Evolutionary conservation across 2,888 invertebrate species (phyloP), one percentile per base, ranked within the genome.

Genomic region (Lasioglossum pauxillum): DNA sequence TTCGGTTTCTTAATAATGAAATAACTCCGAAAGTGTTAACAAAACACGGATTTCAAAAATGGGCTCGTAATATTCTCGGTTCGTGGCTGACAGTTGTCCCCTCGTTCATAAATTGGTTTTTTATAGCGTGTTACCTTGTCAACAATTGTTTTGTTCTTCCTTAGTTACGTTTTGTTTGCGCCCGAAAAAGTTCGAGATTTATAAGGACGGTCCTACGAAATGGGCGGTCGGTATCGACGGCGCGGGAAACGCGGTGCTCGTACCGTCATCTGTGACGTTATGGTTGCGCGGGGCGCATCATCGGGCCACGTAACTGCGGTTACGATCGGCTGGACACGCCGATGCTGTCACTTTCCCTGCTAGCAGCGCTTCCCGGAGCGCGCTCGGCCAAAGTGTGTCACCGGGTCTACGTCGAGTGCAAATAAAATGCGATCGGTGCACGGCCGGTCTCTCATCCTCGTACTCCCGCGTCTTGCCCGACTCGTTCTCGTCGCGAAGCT

Each of bases 331-430:
- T 80, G 86, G 87, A 74, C 86, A 79, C 83, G 89, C 60, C 84
- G 74, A 86, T 89, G 87, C 90, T 90, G 91, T 93, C 91, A 94
- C 93, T 93, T 94, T 94, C 94, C 91, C 92, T 90, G 90, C 76
- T 83, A 84, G 74, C 78, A 80, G 86, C 82, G 88, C 83, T 92
- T 86, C 84, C 87, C 89, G 88, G 74, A 76, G 85, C 57, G 84
- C 44, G 73, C 77, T 41, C 87, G 83, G 69, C 85, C 64, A 12
- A 93, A 93, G 93, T 93, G 90, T 93, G 93, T 93, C 94, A 94
- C 85, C 93, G 84, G 93, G 92, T 91, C 91, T 92, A 84, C 88
- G 69, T 67, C 85, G 87, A 89, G 90, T 88, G 90, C 90, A 89
- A 93, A 93, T 94, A 91, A 92, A 93, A 88, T 87, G 90, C 89